Percentiles rank a stretch among this genome's conserved stretches.
Conservation (phyloP, 2,113 vertebrate genomes). For the Numida meleagris region DNA sequence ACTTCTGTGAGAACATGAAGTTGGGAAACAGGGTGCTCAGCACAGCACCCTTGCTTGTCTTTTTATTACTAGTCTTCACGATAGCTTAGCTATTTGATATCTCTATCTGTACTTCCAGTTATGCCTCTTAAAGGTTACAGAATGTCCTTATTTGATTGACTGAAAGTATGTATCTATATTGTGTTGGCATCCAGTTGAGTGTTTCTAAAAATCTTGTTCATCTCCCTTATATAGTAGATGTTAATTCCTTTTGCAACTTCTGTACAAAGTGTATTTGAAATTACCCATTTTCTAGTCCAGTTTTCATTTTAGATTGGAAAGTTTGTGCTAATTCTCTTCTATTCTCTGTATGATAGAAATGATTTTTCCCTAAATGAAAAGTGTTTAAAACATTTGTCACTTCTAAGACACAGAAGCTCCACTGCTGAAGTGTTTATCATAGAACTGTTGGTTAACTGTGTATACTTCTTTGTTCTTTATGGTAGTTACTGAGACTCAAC, state of each 20-base stretch:
- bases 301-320: background rate
- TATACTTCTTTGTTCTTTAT: background rate
- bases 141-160: background rate
- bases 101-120: background rate
- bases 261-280: background rate
- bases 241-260: background rate
- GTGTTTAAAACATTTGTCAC: background rate
- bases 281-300: background rate
- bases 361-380: background rate
- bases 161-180: background rate
- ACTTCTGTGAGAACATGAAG: background rate
- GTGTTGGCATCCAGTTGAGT: background rate
- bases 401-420: background rate
- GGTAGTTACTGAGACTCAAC: background rate
- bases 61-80: background rate
- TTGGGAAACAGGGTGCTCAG: background rate
- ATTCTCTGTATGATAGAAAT: background rate
- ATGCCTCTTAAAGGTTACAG: background rate
- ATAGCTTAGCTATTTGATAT: background rate
- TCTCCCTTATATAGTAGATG: rapidly evolving
- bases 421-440: background rate
- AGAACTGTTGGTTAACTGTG: background rate
- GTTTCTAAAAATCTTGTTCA: background rate
- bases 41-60: background rate
- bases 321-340: background rate